phyloP scores from a whole-genome alignment of 2,113 vertebrate species.

The Alexandromys fortis region DNA sequence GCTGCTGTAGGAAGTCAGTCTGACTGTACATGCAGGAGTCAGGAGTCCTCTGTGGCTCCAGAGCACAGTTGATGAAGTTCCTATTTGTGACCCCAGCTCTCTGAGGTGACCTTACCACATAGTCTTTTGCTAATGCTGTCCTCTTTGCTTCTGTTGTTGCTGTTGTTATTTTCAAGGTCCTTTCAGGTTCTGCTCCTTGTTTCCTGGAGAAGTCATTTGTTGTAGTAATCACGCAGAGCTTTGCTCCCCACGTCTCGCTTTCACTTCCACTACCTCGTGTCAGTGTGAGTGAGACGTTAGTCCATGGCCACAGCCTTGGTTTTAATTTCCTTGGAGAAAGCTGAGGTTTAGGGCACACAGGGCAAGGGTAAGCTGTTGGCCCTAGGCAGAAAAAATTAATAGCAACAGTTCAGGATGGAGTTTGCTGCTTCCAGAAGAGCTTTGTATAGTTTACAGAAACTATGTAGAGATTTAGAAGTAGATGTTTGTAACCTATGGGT shows the following conservation, averaged over 20 bases:
- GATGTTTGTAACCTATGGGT: neutral
- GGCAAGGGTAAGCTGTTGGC: neutral
- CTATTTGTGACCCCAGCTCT: neutral
- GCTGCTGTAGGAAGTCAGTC: neutral
- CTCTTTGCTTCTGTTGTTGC: neutral
- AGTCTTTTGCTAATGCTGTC: neutral
- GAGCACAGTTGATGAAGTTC: neutral
- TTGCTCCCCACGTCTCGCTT: neutral
- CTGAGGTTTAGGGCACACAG: neutral
- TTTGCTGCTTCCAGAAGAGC: conserved; percentile 6
- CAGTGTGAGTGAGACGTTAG: neutral
- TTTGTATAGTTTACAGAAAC: neutral
- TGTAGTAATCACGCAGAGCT: neutral
- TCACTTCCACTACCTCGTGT: neutral
- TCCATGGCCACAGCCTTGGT: neutral
- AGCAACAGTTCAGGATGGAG: neutral
- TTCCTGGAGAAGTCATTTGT: conserved; percentile 4
- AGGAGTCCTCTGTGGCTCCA: neutral
- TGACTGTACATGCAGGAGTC: neutral
- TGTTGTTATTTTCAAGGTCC: conserved; percentile 14
- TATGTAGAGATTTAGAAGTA: neutral
- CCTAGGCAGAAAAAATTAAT: neutral
- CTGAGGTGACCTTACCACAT: neutral
- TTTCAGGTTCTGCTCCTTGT: neutral
- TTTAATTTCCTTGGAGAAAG: conserved; percentile 9